A percentile compares a stretch with the other conserved stretches of the same genome.
Evolutionary conservation across 2,888 invertebrate species (phyloP).

Genomic region (Drosophila pullipes): DNA sequence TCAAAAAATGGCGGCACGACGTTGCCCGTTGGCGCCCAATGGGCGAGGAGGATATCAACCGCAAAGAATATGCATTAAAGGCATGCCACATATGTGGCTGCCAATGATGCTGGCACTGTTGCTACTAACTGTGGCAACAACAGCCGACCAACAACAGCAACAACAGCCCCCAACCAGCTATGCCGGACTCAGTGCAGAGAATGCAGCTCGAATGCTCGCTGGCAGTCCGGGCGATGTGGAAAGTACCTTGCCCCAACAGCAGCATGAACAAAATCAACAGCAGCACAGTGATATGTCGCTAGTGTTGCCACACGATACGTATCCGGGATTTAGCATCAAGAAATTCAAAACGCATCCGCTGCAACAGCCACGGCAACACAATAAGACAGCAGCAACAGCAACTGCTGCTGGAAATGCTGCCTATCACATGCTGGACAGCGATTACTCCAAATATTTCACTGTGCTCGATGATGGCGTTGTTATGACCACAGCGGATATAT

Average conservation of each 20-base stretch:
- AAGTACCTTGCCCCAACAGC: slow-evolving; percentile 9
- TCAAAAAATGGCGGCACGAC: slow-evolving; percentile 78
- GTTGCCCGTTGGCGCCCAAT: slow-evolving; percentile 66
- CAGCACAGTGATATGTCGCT: slow-evolving; percentile 83
- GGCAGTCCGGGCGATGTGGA: slow-evolving; percentile 68
- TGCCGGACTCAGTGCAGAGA: slow-evolving; percentile 75
- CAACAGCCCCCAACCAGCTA: slow-evolving; percentile 40
- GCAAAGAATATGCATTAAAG: slow-evolving; percentile 34
- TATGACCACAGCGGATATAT: slow-evolving; percentile 95
- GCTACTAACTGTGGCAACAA: slow-evolving; percentile 12
- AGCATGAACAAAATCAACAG: neutral
- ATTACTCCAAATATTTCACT: slow-evolving; percentile 94
- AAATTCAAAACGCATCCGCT: slow-evolving; percentile 88
- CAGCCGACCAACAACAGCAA: slow-evolving; percentile 16
- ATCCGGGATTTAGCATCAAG: slow-evolving; percentile 94
- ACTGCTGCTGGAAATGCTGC: slow-evolving; percentile 71
- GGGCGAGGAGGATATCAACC: slow-evolving; percentile 39
- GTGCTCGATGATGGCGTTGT: slow-evolving; percentile 94
- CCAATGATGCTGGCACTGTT: slow-evolving; percentile 12
- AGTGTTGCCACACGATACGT: slow-evolving; percentile 94
- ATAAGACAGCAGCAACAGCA: slow-evolving; percentile 31
- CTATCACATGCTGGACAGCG: slow-evolving; percentile 91
- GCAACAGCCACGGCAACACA: slow-evolving; percentile 31
- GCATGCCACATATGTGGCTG: slow-evolving; percentile 36
- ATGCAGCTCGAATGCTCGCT: slow-evolving; percentile 81